These are phyloP conservation scores for Phrynocephalus guinanensis DNA, from an alignment of 2,797 vertebrate genomes.

Conservation along the genomic window DNA sequence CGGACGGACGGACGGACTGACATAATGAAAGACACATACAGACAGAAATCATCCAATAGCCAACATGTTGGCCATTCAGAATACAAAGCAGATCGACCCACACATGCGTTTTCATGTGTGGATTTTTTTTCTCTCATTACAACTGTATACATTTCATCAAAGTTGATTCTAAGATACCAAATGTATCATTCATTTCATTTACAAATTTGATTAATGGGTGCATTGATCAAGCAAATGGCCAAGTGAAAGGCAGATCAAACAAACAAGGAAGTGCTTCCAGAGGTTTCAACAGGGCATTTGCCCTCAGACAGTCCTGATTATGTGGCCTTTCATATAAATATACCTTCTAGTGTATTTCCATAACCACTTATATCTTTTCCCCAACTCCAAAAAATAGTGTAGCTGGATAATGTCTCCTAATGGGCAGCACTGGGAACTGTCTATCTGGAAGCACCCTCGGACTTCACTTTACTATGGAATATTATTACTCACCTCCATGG, in stretches of 20 bases:
- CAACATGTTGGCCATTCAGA: neutral
- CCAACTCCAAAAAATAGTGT: neutral
- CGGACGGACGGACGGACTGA: no score
- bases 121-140: neutral
- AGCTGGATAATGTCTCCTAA: neutral
- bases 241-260: constrained; percentile 21
- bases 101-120: neutral
- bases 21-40: no score
- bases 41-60: neutral
- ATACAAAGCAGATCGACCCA: neutral
- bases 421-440: neutral
- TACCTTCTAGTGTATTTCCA: neutral
- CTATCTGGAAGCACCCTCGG: constrained; percentile 6
- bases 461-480: constrained; percentile 36
- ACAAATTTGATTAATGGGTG: constrained; percentile 13
- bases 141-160: neutral
- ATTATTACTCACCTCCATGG: constrained; percentile 86
- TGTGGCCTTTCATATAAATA: neutral
- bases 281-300: neutral
- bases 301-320: neutral
- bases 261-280: neutral
- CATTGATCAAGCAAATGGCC: neutral
- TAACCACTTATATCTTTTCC: neutral
- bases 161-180: neutral
- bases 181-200: constrained; percentile 5